phyloP scores from a whole-genome alignment of 2,113 vertebrate species.

The Peromyscus californicus region DNA sequence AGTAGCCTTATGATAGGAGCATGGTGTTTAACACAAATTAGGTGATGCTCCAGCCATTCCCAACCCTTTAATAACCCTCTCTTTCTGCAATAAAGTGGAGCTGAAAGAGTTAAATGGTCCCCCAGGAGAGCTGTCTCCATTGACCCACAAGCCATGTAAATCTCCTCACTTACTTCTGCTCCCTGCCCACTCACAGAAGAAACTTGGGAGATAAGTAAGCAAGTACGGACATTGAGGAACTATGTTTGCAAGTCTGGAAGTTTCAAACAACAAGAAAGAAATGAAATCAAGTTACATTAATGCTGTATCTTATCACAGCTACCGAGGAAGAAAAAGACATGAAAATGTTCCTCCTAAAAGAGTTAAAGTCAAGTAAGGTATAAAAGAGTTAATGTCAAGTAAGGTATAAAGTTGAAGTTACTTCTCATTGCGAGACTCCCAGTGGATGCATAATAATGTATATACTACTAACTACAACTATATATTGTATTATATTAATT shows the following conservation, averaged over 20 bases:
- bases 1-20: not conserved
- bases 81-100: not conserved
- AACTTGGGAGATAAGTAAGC: not conserved
- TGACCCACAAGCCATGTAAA: too few relatives aligned
- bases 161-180: too few relatives aligned
- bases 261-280: not conserved
- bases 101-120: too few relatives aligned
- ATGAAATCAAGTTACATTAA: not conserved
- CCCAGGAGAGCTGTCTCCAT: too few relatives aligned
- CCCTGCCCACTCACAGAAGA: not conserved
- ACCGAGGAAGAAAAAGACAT: not conserved
- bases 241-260: not conserved
- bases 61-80: not conserved
- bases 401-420: not conserved
- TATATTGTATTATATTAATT: not conserved
- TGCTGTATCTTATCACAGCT: not conserved
- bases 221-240: not conserved
- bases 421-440: not conserved
- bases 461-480: not conserved
- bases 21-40: not conserved
- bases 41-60: not conserved
- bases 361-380: not conserved
- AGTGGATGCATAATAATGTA: not conserved
- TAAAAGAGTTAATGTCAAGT: not conserved
- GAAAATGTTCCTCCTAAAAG: not conserved